Evolutionary conservation across 2,888 invertebrate genomes (phyloP), one percentile per base, ranked within the genome.

Genomic region (Cartodere bifasciata): DNA sequence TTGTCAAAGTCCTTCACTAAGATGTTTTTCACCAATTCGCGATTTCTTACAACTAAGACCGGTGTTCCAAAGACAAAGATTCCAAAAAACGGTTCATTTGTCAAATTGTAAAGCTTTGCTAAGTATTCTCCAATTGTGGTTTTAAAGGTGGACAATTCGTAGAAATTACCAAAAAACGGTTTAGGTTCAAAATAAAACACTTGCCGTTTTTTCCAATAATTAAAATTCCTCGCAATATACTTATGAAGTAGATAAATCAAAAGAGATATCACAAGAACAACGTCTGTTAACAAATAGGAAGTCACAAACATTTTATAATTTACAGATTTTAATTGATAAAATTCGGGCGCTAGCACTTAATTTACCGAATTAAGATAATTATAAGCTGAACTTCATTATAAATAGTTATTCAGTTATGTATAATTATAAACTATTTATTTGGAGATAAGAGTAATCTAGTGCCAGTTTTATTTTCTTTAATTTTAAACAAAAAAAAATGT

Each of bases 11-110:
- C 65, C 26, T 61, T 59, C 2, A 65, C 56, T 34, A 67, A 40
- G 21, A 67, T 48, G 4, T 55, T 46, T 37, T 65, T 67, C 14
- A 67, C 58, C 2, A 65, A 34, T 23, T 65, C 57, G 0, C 65
- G 64, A 39, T 62, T 60, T 17, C 60, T 52, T 0, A 67, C 34
- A 1, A 68, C 40, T 2, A 68, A 37, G 24, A 58, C 55, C 0
- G 68, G 69, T 33, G 58, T 61, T 34, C 62, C 57, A 25, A 67
- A 58, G 13, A 63, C 56, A 41, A 61, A 68, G 23, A 68, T 57
- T 2, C 69, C 69, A 10, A 65, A 52, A 37, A 52, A 63, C 3
- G 54, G 55, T 26, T 49, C 45, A 7, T 43, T 35, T 2, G 32
- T 39, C 4, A 32, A 24, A 2, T 36, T 29, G 33, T 41, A 39